phyloP scores from a whole-genome alignment of 2,797 vertebrate species.

The Ceryle rudis region DNA sequence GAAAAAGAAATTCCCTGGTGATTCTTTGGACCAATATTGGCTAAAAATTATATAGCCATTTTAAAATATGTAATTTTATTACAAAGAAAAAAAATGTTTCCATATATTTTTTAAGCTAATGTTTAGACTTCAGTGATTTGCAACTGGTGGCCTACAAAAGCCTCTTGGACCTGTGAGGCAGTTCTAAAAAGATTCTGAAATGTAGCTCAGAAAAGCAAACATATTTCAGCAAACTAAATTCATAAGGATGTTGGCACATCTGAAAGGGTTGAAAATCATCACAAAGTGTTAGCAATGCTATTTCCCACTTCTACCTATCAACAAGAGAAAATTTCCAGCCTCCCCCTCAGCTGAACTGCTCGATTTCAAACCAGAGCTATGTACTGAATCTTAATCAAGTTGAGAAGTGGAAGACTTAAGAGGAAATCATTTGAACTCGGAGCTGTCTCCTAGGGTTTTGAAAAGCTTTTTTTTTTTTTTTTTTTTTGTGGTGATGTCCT shows the following conservation, averaged over 20 bases:
- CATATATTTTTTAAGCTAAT: not conserved
- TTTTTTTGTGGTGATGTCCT: not conserved
- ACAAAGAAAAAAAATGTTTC: not conserved
- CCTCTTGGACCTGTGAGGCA: not conserved
- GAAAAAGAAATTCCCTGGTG: not conserved
- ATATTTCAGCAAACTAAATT: not conserved
- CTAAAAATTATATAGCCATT: not conserved
- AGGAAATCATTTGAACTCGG: slow-evolving; percentile 16
- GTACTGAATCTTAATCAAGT: slow-evolving; percentile 27
- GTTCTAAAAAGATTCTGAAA: not conserved
- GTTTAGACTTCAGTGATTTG: not conserved
- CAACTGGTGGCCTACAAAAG: not conserved
- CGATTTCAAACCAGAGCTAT: not conserved
- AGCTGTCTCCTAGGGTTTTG: not conserved
- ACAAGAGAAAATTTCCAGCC: slow-evolving; percentile 22
- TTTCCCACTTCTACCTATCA: slow-evolving; percentile 28
- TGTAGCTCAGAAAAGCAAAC: not conserved
- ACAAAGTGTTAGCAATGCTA: not conserved
- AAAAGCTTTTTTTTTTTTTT: not conserved
- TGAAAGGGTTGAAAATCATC: not conserved
- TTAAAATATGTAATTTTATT: not conserved
- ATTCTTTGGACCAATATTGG: not conserved
- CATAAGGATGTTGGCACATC: not conserved
- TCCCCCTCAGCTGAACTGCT: not conserved
- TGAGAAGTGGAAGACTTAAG: slow-evolving; percentile 22